Evolutionary conservation across 2,888 invertebrate species (phyloP), one percentile per base, ranked within the genome.

Genomic region (Cerceris rybyensis): DNA sequence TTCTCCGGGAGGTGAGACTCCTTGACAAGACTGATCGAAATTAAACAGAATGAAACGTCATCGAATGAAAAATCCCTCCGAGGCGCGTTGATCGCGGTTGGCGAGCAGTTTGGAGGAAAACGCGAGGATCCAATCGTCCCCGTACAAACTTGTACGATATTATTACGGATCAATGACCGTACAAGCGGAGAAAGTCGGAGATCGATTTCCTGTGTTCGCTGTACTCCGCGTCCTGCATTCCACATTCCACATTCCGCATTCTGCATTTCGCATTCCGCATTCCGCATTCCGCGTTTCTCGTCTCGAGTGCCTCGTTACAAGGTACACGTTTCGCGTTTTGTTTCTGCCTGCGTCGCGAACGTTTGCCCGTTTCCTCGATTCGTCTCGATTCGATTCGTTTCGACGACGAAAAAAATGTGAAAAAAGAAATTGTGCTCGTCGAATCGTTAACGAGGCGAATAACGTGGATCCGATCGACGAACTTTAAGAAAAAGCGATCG

Each of bases 201-300:
- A 46, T 74, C n/a, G 50, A 67, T 74, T 43, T 75, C 46, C 57
- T 50, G 57, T 67, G 43, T 75, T 66, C 28, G 28, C 74, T 54
- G 52, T 42, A 28, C 17, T 57, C 61, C 41, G 11, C 11, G 49
- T 7, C 1, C 46, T 11, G 50, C n/a, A n/a, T 50, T 50, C 11
- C 46, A 8, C 11, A 46, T 46, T 46, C 11, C 46, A 6, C 6
- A 11, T 46, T 46, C 9, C 8, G 46, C 11, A 46, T 46, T 46
- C 46, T 4, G 46, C 9, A 46, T 46, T 6, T 11, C 6, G n/a
- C n/a, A n/a, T n/a, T 46, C 11, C 46, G 46, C 6, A 11, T 46
- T 46, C 9, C 8, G 46, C 11, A 46, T 46, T 46, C 46, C 28
- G 46, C 9, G 6, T 46, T 6, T 11, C 6, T 11, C 28, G 28